Evolutionary conservation across 2,888 invertebrate genomes (phyloP).

Genomic region (Oxyteleia sp.): DNA sequence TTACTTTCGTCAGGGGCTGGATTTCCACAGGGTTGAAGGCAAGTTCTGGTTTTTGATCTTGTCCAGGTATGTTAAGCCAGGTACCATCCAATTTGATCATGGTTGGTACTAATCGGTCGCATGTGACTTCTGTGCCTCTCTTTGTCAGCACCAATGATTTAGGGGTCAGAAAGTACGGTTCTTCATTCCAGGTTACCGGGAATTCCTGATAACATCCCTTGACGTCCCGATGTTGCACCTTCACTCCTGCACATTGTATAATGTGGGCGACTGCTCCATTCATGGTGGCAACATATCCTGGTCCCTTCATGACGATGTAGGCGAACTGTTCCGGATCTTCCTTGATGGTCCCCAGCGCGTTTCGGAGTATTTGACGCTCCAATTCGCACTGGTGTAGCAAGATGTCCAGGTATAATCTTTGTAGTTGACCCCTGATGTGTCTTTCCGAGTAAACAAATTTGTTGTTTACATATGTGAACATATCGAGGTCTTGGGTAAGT

Average conservation of each 20-base stretch:
- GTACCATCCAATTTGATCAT: neutral
- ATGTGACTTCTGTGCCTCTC: conserved; percentile 8
- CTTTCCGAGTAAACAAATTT: conserved; percentile 79
- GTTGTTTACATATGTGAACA: conserved; percentile 75
- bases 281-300: conserved; percentile 76
- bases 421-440: conserved; percentile 71
- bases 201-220: conserved; percentile 72
- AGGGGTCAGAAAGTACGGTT: conserved; percentile 73
- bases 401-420: conserved; percentile 74
- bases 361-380: conserved; percentile 77
- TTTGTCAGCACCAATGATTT: conserved; percentile 68
- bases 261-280: conserved; percentile 79
- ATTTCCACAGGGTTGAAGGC: neutral
- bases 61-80: neutral
- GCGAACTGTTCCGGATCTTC: conserved; percentile 77
- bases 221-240: conserved; percentile 63
- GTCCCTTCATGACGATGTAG: conserved; percentile 71
- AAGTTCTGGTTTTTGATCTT: neutral
- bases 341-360: conserved; percentile 74
- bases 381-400: conserved; percentile 75
- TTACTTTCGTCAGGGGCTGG: neutral
- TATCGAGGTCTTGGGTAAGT: conserved; percentile 60
- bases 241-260: conserved; percentile 75
- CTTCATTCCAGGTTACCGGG: conserved; percentile 31
- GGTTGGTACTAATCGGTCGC: neutral